phyloP scores from a whole-genome alignment of 2,113 vertebrate species.

The Syngnathus typhle region DNA sequence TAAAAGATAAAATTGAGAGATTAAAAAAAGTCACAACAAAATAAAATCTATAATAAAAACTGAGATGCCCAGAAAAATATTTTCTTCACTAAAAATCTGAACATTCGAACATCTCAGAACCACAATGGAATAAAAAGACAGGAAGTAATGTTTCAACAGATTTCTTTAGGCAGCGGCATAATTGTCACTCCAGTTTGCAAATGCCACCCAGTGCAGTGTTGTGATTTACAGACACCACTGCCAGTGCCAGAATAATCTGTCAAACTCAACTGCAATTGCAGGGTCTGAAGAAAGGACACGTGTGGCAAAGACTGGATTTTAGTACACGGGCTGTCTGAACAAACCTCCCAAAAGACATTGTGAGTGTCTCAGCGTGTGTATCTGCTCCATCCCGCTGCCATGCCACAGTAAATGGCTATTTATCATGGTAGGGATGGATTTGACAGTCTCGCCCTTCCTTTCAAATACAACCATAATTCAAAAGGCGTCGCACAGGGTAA shows the following conservation, averaged over 20 bases:
- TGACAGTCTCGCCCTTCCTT: conserved; percentile 53
- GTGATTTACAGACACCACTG: conserved; percentile 48
- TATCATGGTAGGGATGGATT: conserved; percentile 58
- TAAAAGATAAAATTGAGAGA: too few species aligned
- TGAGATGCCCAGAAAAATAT: background rate
- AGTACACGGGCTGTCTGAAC: conserved; percentile 47
- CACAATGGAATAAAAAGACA: background rate
- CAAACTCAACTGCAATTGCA: conserved; percentile 53
- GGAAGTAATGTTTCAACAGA: conserved; percentile 1
- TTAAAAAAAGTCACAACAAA: too few species aligned
- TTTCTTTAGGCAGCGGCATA: conserved; percentile 26
- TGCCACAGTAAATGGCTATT: conserved; percentile 64
- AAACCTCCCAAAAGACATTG: conserved; percentile 49
- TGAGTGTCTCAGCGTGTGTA: conserved; percentile 42
- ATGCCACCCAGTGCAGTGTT: conserved; percentile 45
- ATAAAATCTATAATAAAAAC: too few species aligned
- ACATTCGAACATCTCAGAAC: background rate
- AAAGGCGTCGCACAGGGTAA: conserved; percentile 42
- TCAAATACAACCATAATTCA: conserved; percentile 46
- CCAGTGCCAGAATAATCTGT: conserved; percentile 52
- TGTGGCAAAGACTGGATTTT: conserved; percentile 40
- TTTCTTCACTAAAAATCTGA: background rate
- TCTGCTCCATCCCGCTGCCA: conserved; percentile 58
- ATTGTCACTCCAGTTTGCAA: conserved; percentile 38
- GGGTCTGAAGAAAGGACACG: conserved; percentile 43